Percentiles rank a stretch among this genome's conserved stretches.
Evolutionary conservation across 2,797 vertebrate genomes (phyloP).

Genomic region (Halcyon badia): DNA sequence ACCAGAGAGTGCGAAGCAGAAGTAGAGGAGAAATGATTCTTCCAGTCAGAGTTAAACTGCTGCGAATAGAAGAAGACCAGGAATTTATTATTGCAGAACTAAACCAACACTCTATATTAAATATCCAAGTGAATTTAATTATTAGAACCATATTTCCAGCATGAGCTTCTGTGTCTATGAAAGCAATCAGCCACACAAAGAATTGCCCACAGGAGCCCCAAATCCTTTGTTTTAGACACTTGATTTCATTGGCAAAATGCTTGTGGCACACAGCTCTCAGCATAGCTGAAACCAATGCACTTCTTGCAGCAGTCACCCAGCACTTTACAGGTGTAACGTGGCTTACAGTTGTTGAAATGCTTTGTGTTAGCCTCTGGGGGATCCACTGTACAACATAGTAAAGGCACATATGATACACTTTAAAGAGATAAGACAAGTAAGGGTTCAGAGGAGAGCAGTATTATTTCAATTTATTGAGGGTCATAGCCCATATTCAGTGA

Average conservation of each 20-base stretch:
- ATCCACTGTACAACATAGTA: background rate
- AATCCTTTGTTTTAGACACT: background rate
- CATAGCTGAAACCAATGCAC: background rate
- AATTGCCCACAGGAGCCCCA: background rate
- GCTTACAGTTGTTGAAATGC: background rate
- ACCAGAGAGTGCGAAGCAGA: background rate
- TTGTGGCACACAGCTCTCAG: background rate
- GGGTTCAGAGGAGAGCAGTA: background rate
- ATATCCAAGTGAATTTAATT: constrained; percentile 18
- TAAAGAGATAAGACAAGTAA: background rate
- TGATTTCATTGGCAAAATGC: background rate
- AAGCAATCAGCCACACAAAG: background rate
- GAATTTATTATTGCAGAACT: constrained; percentile 9
- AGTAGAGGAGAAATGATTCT: background rate
- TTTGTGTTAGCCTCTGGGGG: background rate
- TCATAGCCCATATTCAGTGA: background rate
- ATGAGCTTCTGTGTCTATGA: background rate
- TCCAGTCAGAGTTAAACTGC: background rate
- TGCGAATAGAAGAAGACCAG: background rate
- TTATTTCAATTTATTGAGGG: background rate
- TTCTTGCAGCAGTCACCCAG: background rate
- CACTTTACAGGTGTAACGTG: background rate
- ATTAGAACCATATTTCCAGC: constrained; percentile 24
- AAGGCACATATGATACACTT: background rate
- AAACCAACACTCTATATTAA: background rate